Conservation (phyloP, 2,797 vertebrate genomes). For the Coregonus sp. region DNA sequence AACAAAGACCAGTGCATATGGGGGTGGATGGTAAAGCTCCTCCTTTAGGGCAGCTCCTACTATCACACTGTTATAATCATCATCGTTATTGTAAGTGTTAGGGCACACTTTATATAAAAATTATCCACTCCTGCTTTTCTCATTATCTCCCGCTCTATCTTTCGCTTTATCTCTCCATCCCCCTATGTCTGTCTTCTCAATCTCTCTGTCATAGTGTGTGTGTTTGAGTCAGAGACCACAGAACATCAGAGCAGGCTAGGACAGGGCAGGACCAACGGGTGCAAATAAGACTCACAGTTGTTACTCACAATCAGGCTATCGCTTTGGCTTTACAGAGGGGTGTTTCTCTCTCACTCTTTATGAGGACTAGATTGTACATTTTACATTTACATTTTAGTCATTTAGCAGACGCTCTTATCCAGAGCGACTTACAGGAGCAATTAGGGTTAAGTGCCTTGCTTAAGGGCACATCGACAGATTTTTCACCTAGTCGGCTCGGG, state of each 20-base stretch:
- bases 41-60: neutral
- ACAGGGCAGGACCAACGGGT: neutral
- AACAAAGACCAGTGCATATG: neutral
- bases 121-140: neutral
- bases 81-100: neutral
- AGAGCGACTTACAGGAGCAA: too few species aligned
- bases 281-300: neutral
- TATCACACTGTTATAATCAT: neutral
- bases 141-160: too few species aligned
- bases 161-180: neutral
- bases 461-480: too few species aligned
- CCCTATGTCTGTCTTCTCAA: conserved; percentile 16
- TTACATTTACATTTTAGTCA: too few species aligned
- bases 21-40: neutral
- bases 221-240: conserved; percentile 17
- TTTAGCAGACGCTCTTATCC: too few species aligned
- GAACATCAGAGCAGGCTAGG: conserved; percentile 14
- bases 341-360: too few species aligned
- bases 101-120: neutral
- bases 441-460: too few species aligned
- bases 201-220: neutral
- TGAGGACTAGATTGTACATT: too few species aligned
- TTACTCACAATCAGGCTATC: neutral
- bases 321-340: too few species aligned
- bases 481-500: too few species aligned